A percentile compares a stretch with the other conserved stretches of the same genome.
Evolutionary conservation across 2,888 invertebrate genomes (phyloP).

Genomic region (Cosmia pyralina): DNA sequence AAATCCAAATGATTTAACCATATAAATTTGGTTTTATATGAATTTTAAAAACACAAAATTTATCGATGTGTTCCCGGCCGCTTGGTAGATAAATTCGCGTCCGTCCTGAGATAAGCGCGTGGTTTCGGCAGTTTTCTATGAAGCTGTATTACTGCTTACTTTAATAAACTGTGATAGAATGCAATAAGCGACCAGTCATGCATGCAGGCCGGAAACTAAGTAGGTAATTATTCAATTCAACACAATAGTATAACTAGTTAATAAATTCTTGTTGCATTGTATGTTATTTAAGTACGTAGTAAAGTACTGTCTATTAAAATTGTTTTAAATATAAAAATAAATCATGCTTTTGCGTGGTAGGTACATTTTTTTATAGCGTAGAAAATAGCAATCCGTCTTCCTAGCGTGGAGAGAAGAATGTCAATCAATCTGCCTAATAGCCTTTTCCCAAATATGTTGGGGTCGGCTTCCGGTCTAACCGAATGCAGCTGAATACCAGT

Average conservation of each 20-base stretch:
- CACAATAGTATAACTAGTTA: constrained; percentile 30
- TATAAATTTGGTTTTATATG: too few species aligned
- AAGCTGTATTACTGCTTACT: too few species aligned
- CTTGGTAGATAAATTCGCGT: too few species aligned
- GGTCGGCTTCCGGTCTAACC: too few species aligned
- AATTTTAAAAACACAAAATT: too few species aligned
- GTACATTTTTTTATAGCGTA: background rate
- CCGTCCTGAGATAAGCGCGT: too few species aligned
- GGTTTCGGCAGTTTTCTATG: too few species aligned
- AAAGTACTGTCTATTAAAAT: background rate
- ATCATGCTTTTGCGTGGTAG: background rate
- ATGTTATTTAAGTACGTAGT: constrained; percentile 20
- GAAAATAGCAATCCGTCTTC: background rate
- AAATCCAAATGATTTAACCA: too few species aligned
- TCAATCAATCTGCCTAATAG: too few species aligned
- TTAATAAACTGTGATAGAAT: constrained; percentile 3
- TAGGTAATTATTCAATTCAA: constrained; percentile 53
- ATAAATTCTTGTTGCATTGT: constrained; percentile 42
- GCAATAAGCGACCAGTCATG: constrained; percentile 53
- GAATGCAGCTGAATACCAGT: too few species aligned
- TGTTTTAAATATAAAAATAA: constrained; percentile 2
- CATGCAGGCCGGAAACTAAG: constrained; percentile 46
- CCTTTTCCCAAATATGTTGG: too few species aligned
- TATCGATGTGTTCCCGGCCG: too few species aligned
- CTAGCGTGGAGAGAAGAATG: background rate